phyloP scores from a whole-genome alignment of 23 tunicate species.

The Styela clava region DNA sequence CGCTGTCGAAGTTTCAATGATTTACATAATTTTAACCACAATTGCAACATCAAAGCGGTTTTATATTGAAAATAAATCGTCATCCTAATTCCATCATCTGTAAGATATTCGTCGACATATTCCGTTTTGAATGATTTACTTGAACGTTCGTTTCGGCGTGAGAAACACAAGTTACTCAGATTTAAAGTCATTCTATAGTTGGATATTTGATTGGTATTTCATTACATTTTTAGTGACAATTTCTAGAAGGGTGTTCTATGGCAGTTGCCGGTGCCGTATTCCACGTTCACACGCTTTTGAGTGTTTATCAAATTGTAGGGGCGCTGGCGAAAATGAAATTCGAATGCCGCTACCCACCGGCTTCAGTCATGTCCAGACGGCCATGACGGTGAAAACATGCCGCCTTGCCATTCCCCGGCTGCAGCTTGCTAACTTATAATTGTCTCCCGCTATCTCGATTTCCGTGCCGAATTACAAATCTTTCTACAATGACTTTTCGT shows the following conservation, averaged over 20 bases:
- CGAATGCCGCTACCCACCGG: not conserved
- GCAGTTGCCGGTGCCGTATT: not conserved
- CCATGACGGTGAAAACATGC: constrained; percentile 26
- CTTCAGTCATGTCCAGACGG: not conserved
- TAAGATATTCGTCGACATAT: too few species aligned
- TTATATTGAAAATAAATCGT: too few species aligned
- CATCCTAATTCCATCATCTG: too few species aligned
- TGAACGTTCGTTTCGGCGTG: too few species aligned
- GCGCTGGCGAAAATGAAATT: constrained; percentile 17
- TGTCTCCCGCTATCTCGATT: not conserved
- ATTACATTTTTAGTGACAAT: not conserved
- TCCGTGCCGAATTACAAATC: not conserved
- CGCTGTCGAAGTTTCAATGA: too few species aligned
- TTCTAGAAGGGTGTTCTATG: not conserved
- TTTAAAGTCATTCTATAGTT: too few species aligned
- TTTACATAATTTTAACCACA: too few species aligned
- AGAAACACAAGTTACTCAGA: too few species aligned
- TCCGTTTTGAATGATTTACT: too few species aligned
- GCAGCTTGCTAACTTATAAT: not conserved
- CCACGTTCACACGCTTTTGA: not conserved
- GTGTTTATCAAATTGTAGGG: not conserved
- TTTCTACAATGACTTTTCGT: too few species aligned
- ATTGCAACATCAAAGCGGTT: too few species aligned
- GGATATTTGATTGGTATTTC: too few species aligned
- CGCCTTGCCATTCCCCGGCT: not conserved